A percentile compares a stretch with the other conserved stretches of the same genome.
Conservation (phyloP, 2,888 invertebrate genomes). For the Drosophila sordidapex region DNA sequence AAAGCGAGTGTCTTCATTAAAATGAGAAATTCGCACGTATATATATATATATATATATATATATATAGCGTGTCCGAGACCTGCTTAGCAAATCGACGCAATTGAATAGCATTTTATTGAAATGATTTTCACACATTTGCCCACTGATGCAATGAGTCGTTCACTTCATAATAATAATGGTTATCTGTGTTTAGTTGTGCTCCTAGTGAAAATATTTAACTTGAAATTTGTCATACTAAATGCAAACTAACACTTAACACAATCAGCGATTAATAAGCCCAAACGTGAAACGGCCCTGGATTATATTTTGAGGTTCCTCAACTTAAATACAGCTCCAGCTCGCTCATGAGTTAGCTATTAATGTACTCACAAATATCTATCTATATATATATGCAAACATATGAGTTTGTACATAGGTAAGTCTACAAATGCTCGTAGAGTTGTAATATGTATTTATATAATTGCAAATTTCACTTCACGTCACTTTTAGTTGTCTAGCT, state of each 20-base stretch:
- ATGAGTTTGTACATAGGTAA: not conserved
- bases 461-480: conserved; percentile 67
- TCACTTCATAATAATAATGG: conserved; percentile 21
- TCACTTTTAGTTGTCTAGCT: conserved; percentile 54
- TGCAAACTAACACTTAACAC: conserved; percentile 36
- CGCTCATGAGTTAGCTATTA: conserved; percentile 6
- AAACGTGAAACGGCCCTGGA: conserved; percentile 17
- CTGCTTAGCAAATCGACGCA: conserved; percentile 1
- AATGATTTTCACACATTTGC: conserved; percentile 67
- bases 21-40: conserved; percentile 27
- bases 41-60: conserved; percentile 1
- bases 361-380: not conserved
- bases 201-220: conserved; percentile 71
- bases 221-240: conserved; percentile 65
- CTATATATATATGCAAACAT: not conserved
- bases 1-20: conserved; percentile 35
- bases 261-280: conserved; percentile 38
- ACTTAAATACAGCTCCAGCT: conserved; percentile 1
- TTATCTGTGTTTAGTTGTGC: conserved; percentile 45
- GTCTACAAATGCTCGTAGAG: conserved; percentile 18
- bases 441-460: conserved; percentile 66
- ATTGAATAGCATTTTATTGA: conserved; percentile 36
- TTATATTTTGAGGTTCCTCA: conserved; percentile 33
- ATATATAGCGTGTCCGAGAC: conserved; percentile 10
- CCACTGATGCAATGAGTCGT: conserved; percentile 1